Evolutionary conservation across 2,113 vertebrate species (phyloP).

Genomic region (Vulpes vulpes): DNA sequence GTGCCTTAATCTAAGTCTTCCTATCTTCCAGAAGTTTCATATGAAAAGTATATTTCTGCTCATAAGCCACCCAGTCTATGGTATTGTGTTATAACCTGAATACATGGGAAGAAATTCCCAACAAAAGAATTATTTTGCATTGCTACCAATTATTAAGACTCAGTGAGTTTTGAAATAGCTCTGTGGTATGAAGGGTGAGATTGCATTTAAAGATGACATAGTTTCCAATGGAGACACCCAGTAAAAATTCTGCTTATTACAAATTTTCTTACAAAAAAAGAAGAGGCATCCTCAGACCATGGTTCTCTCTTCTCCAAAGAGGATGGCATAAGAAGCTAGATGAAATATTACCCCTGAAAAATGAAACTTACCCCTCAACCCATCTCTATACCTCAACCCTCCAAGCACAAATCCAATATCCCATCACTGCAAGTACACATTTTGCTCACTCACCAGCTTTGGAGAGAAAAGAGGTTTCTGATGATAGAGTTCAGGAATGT

Average conservation of each 20-base stretch:
- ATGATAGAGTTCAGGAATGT: background rate
- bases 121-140: background rate
- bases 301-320: background rate
- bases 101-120: background rate
- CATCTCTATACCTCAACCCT: no score
- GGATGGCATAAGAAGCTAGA: background rate
- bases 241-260: background rate
- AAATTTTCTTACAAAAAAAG: background rate
- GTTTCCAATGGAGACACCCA: background rate
- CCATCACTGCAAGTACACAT: background rate
- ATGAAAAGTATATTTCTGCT: background rate
- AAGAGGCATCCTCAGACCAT: background rate
- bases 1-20: background rate
- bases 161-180: background rate
- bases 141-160: background rate
- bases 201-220: background rate
- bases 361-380: background rate
- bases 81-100: background rate
- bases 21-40: background rate
- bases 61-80: background rate
- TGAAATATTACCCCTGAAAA: background rate
- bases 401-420: background rate
- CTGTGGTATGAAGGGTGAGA: background rate
- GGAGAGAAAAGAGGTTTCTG: background rate
- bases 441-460: background rate